phyloP scores from a whole-genome alignment of 1,140 invertebrate species.

The Zeugodacus cucurbitae region DNA sequence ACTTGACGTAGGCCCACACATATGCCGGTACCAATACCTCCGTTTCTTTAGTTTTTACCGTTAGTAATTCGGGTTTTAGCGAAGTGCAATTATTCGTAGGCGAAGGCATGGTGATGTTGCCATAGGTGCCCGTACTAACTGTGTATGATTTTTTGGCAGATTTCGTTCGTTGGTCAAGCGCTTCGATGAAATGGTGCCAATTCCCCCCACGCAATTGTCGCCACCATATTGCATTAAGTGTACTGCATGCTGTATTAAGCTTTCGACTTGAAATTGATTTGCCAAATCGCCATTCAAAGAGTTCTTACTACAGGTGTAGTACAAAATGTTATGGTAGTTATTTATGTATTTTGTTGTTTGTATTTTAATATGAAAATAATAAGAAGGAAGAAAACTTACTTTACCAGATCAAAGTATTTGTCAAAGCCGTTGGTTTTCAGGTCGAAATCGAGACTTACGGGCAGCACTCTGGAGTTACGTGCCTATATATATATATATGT shows the following conservation, averaged over 20 bases:
- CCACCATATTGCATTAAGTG: conserved; percentile 1
- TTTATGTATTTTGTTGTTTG: not conserved
- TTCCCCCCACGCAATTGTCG: not conserved
- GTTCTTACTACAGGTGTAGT: not conserved
- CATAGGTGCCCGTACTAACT: not conserved
- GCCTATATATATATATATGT: not conserved
- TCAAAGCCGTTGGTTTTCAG: not conserved
- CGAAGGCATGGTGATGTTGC: not conserved
- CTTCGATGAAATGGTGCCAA: not conserved
- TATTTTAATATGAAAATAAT: not conserved
- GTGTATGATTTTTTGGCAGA: not conserved
- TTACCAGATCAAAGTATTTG: not conserved
- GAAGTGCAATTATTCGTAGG: not conserved
- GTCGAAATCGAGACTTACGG: not conserved
- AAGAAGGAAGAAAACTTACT: not conserved
- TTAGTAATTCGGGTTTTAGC: not conserved
- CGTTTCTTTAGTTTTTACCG: not conserved
- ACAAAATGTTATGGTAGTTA: not conserved
- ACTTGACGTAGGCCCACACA: not conserved
- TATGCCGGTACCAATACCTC: not conserved
- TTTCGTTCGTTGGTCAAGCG: not conserved
- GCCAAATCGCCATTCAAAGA: not conserved
- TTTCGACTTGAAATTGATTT: not conserved
- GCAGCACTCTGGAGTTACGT: not conserved
- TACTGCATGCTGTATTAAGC: not conserved